Percentiles rank a stretch among this genome's conserved stretches.
Evolutionary conservation across 2,113 vertebrate genomes (phyloP).

Genomic region (Stigmatopora argus): DNA sequence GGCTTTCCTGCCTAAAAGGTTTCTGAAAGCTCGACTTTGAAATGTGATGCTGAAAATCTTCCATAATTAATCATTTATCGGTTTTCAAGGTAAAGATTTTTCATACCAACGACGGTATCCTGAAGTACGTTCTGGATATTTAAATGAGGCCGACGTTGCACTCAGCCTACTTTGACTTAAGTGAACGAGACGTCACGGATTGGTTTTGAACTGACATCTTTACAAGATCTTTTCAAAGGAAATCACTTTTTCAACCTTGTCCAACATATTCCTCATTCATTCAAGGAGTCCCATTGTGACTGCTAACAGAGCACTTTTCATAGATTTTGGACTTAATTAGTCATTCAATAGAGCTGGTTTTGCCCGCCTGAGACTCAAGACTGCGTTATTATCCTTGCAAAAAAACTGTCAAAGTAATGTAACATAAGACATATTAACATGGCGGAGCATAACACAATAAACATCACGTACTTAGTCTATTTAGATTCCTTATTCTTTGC

Average conservation of each 20-base stretch:
- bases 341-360: slow-evolving; percentile 34
- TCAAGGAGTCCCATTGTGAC: slow-evolving; percentile 19
- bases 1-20: slow-evolving; percentile 4
- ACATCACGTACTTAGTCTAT: too few species aligned
- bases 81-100: too few species aligned
- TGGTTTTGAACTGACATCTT: slow-evolving; percentile 4
- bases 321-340: slow-evolving; percentile 40
- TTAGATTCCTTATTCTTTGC: neutral
- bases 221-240: slow-evolving; percentile 23
- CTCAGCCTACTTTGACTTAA: neutral
- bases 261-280: slow-evolving; percentile 15
- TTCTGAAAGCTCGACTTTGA: slow-evolving; percentile 1
- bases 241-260: slow-evolving; percentile 6
- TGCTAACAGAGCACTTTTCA: slow-evolving; percentile 32
- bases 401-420: slow-evolving; percentile 33
- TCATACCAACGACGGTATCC: too few species aligned
- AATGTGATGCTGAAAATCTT: too few species aligned
- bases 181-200: neutral
- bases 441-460: too few species aligned
- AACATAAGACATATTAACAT: too few species aligned
- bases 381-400: slow-evolving; percentile 39
- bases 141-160: neutral
- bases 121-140: neutral
- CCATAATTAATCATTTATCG: too few species aligned
- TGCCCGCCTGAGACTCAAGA: slow-evolving; percentile 27